Evolutionary conservation across 2,113 vertebrate species (phyloP), one percentile per base, ranked within the genome.

Genomic region (Ciconia stormi): DNA sequence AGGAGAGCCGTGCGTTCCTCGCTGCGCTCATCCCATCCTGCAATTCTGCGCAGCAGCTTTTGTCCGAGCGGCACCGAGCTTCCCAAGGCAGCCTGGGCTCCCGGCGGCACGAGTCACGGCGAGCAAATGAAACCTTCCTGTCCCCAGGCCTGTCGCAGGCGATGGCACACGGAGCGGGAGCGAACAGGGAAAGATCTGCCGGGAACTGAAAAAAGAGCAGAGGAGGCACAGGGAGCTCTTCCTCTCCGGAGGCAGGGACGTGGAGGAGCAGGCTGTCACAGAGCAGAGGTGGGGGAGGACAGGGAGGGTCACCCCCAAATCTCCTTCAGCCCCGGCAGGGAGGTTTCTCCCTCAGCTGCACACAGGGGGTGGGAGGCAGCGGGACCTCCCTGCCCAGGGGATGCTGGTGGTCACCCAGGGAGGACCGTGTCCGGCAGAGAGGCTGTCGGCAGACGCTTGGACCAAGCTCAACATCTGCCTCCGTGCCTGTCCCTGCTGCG

Each of bases 41-140:
- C 69, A 34, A 0, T 36, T 90, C 56, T 27, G 19, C 1, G 5
- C 6, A 44, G 63, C 63, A 77, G 59, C 16, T 87, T 87, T 61
- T 72, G 58, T 32, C 67, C 4, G 16, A 42, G 62, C 0, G 0
- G 32, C 76, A 74, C 27, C 0, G 7, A 32, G 49, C 50, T 29
- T 29, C 47, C 38, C 67, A 42, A 80, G 38, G 58, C 13, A 4
- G 40, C 3, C 0, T 22, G 36, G 9, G 23, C 49, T 52, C 42
- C 89, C 5, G 2, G 76, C 1, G 13, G 30, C 13, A 2, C 1
- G 3, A 58, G 29, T n/a, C 63, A 36, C 0, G 1, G 83, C 0
- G 6, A 69, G 56, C 16, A 46, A n/a, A 29, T 2, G 27, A 71
- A 59, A 65, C 27, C 47, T 40, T 40, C 85, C 46, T 29, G 38